Conservation (phyloP, 1,140 invertebrate species). For the Aphaenogaster ashmeadi region DNA sequence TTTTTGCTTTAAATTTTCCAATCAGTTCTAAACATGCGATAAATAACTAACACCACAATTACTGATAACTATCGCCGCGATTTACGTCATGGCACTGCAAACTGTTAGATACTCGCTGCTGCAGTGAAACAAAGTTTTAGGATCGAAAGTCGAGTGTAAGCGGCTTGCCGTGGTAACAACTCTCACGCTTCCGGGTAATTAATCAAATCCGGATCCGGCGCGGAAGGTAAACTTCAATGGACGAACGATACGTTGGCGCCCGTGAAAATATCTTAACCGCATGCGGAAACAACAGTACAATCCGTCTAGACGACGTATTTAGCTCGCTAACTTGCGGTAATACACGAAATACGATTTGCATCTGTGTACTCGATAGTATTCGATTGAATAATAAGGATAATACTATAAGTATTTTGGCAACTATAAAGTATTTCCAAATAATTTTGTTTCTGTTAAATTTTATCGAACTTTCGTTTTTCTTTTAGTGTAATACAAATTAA, state of each 20-base stretch:
- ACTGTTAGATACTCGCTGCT: constrained; percentile 56
- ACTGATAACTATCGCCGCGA: constrained; percentile 53
- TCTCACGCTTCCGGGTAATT: constrained; percentile 74
- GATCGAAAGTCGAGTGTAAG: constrained; percentile 73
- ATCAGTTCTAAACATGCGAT: constrained; percentile 22
- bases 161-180: constrained; percentile 67
- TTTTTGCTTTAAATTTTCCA: constrained; percentile 23
- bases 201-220: constrained; percentile 73
- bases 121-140: constrained; percentile 79
- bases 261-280: constrained; percentile 75
- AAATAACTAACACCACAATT: constrained; percentile 46
- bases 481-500: too few relatives aligned
- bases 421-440: not conserved
- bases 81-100: constrained; percentile 42
- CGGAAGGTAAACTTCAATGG: constrained; percentile 75
- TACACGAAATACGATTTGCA: constrained; percentile 8
- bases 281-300: constrained; percentile 66
- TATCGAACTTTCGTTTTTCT: not conserved
- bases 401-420: not conserved
- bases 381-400: constrained; percentile 23
- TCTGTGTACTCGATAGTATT: not conserved
- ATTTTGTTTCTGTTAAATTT: not conserved
- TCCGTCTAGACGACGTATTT: constrained; percentile 59
- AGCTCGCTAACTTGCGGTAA: constrained; percentile 41
- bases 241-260: constrained; percentile 69